phyloP scores from a whole-genome alignment of 2,113 vertebrate species.

The Entelurus aequoreus region DNA sequence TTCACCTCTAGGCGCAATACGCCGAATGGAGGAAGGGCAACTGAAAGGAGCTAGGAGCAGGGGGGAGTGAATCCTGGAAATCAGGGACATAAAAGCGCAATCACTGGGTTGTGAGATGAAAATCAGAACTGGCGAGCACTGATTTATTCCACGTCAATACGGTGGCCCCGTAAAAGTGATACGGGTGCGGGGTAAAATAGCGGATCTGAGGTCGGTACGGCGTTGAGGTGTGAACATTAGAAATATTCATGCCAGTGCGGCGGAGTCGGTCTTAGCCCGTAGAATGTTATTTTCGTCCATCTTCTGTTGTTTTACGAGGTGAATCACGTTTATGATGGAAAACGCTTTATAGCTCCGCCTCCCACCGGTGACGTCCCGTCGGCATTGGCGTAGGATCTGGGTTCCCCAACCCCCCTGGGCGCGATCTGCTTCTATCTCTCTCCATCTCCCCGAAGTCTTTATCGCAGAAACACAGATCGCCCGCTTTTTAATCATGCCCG shows the following conservation, averaged over 20 bases:
- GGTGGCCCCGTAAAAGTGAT: not conserved
- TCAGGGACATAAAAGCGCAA: constrained; percentile 42
- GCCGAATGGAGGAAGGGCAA: constrained; percentile 23
- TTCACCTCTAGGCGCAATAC: constrained; percentile 58
- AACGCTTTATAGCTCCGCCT: constrained; percentile 22
- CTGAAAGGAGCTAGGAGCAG: constrained; percentile 36
- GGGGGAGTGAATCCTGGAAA: constrained; percentile 29
- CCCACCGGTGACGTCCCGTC: constrained; percentile 29
- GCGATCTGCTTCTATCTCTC: constrained; percentile 42
- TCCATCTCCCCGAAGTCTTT: constrained; percentile 56
- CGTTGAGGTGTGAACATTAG: constrained; percentile 52
- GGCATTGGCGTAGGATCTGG: constrained; percentile 44
- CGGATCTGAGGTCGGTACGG: constrained; percentile 37
- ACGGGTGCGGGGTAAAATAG: constrained; percentile 26
- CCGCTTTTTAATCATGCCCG: constrained; percentile 68
- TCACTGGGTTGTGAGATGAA: not conserved
- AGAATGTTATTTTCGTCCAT: constrained; percentile 34
- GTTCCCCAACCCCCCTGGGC: constrained; percentile 41
- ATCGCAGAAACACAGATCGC: constrained; percentile 60
- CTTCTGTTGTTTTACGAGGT: constrained; percentile 19
- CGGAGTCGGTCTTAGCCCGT: constrained; percentile 4
- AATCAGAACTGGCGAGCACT: not conserved
- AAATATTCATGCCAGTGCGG: constrained; percentile 60
- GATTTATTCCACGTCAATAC: not conserved
- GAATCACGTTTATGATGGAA: not conserved